Conservation (phyloP, 2,888 invertebrate genomes). For the Cheiracanthium punctorium region DNA sequence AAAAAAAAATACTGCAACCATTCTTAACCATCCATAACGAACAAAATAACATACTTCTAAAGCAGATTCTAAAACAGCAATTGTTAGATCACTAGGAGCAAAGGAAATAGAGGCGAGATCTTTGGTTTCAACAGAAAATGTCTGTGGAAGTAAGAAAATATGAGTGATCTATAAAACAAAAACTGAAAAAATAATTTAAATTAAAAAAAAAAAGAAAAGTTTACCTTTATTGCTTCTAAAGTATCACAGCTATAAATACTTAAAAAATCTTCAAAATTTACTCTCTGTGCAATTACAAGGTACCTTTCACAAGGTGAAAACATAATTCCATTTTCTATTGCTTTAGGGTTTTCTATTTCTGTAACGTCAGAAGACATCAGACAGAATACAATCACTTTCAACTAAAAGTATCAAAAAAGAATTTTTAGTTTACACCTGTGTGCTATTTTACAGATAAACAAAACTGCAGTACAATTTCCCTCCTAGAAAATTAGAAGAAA, state of each 20-base stretch:
- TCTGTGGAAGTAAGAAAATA: slow-evolving; percentile 12
- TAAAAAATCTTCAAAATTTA: slow-evolving; percentile 30
- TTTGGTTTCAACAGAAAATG: slow-evolving; percentile 42
- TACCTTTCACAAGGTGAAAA: slow-evolving; percentile 41
- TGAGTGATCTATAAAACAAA: too few species aligned
- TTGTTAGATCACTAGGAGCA: slow-evolving; percentile 32
- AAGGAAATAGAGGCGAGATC: slow-evolving; percentile 28
- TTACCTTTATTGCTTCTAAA: slow-evolving; percentile 38
- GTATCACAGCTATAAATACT: slow-evolving; percentile 36
- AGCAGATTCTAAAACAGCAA: slow-evolving; percentile 36
- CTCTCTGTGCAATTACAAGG: slow-evolving; percentile 21
- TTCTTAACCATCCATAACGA: not conserved
- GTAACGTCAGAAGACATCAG: slow-evolving; percentile 19
- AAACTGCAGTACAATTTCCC: too few species aligned
- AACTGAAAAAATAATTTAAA: not conserved
- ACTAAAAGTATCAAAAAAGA: slow-evolving; percentile 12
- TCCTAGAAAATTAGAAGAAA: too few species aligned
- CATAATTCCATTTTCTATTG: slow-evolving; percentile 17
- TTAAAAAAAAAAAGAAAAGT: not conserved
- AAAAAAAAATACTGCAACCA: too few species aligned
- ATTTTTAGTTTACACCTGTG: not conserved
- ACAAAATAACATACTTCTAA: slow-evolving; percentile 23
- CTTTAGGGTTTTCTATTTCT: slow-evolving; percentile 39
- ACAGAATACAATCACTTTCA: slow-evolving; percentile 41
- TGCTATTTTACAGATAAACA: too few species aligned